Base-by-base conservation (phyloP, 2,888 invertebrate species). In the Tuta absoluta region DNA sequence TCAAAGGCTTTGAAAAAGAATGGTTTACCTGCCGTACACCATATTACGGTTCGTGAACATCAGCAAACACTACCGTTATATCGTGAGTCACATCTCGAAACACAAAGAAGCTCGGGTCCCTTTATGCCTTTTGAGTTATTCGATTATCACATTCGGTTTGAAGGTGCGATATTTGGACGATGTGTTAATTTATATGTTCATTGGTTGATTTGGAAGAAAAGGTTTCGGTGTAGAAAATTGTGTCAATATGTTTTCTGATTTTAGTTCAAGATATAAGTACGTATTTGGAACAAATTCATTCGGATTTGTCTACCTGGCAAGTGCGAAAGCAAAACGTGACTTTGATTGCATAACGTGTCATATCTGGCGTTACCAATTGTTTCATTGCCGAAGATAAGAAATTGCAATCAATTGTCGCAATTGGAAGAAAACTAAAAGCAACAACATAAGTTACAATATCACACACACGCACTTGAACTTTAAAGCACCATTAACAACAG, bases 391-490 rank as follows among this genome's bases (percentile, higher is more conserved):
- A n/a, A 45, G n/a, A n/a, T 45, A 45, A 3, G n/a, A n/a, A 7
- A 45, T 17, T 14, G 17, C 45, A n/a, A 45, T 45, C 17, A 17
- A 33, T 45, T 1, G 4, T 45, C 17, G 17, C 10, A 21, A 21
- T 19, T 2, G n/a, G 24, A 53, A n/a, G 23, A n/a, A 23, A 53
- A 12, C 23, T 33, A n/a, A 56, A 33, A 56, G 23, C 12, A 24
- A 24, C 51, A 23, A 33, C 56, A 5, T 33, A n/a, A 14, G n/a
- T 28, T 24, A 17, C 24, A 19, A 38, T 38, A 14, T 37, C 38
- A 19, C 4, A 11, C 58, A 12, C 21, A 12, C 21, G 60, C 60
- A 60, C 60, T 60, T 60, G 60, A 60, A 60, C 60, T 60, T 60
- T 45, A 7, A 60, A 60, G 33, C 38, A 58, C 38, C 37, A 37